Percentiles rank a stretch among this genome's conserved stretches.
Conservation (phyloP, 2,888 invertebrate species). For the Chirona hameri region DNA sequence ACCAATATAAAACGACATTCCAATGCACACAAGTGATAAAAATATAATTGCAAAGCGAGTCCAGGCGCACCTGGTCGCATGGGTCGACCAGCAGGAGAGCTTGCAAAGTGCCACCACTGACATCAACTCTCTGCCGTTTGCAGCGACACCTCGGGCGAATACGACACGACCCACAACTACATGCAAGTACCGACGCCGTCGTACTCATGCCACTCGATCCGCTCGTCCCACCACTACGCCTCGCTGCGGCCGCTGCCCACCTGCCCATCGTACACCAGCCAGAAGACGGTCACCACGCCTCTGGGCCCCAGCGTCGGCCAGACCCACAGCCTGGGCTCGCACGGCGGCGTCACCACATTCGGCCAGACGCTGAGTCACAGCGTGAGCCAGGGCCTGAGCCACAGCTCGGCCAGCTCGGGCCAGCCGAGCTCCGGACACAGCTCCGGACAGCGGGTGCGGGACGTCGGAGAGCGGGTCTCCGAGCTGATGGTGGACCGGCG, state of each 20-base stretch:
- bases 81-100: too few species aligned
- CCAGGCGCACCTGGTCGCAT: too few species aligned
- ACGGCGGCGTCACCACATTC: neutral
- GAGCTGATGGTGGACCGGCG: conserved; percentile 31
- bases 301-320: conserved; percentile 54
- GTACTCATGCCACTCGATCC: conserved; percentile 2
- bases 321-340: neutral
- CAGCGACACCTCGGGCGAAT: neutral
- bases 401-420: conserved; percentile 23
- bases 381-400: conserved; percentile 6
- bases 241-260: conserved; percentile 59
- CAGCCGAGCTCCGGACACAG: neutral
- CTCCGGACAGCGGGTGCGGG: neutral
- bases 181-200: conserved; percentile 12
- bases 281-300: conserved; percentile 73
- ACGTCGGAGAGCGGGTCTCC: conserved; percentile 24
- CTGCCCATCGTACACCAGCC: conserved; percentile 73
- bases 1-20: too few species aligned
- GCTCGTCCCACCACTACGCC: conserved; percentile 43
- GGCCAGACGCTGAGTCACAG: neutral
- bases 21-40: too few species aligned
- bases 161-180: neutral
- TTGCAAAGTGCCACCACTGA: too few species aligned
- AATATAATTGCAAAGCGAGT: too few species aligned
- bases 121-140: neutral